Conservation (phyloP, 2,113 vertebrate genomes). For the Charina bottae region DNA sequence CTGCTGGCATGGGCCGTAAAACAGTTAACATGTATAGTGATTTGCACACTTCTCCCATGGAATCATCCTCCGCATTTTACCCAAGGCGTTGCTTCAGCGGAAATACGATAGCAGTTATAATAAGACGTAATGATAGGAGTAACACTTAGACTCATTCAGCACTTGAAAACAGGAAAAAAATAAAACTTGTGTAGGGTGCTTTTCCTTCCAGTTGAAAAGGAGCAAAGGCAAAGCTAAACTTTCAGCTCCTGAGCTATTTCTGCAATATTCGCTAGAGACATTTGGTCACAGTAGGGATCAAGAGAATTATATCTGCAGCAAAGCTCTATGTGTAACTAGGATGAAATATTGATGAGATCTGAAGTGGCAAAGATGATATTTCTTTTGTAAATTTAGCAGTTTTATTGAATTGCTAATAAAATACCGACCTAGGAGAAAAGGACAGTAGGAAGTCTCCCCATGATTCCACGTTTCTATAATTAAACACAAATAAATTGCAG, state of each 20-base stretch:
- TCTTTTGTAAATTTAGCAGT: constrained; percentile 32
- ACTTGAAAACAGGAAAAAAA: background rate
- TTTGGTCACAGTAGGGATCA: constrained; percentile 46
- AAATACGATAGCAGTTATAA: background rate
- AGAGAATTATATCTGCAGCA: constrained; percentile 33
- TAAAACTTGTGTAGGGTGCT: background rate
- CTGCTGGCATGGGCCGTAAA: background rate
- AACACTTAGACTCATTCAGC: background rate
- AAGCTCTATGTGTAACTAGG: constrained; percentile 35
- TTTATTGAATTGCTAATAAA: constrained; percentile 39
- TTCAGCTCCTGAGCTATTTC: constrained; percentile 21
- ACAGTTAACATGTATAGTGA: background rate
- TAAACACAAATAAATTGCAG: constrained; percentile 10
- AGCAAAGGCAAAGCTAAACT: background rate
- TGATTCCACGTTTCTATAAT: background rate
- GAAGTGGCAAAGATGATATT: constrained; percentile 42
- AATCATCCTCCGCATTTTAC: background rate
- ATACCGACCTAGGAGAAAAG: constrained; percentile 18
- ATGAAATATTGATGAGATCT: constrained; percentile 25
- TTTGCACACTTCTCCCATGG: background rate
- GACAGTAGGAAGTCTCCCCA: constrained; percentile 3
- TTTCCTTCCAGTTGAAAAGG: background rate
- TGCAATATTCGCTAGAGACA: constrained; percentile 39
- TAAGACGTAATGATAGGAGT: background rate
- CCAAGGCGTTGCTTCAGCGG: background rate